These are phyloP conservation scores for Montipora foliosa DNA, from an alignment of 64 coral and sea anemone species.

Conservation along the genomic window DNA sequence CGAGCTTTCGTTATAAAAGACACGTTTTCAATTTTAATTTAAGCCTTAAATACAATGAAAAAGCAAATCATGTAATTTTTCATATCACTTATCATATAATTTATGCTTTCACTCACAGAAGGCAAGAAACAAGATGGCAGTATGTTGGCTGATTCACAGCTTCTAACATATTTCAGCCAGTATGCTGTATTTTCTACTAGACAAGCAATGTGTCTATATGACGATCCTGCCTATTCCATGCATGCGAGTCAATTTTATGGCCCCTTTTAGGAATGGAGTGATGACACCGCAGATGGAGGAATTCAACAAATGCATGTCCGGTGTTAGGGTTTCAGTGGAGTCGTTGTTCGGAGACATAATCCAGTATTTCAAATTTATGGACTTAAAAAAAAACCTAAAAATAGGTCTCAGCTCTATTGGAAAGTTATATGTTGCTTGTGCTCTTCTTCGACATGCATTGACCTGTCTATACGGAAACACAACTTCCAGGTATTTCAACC, in stretches of 20 bases:
- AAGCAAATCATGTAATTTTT: slow-evolving; percentile 24
- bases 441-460: background rate
- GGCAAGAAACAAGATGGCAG: background rate
- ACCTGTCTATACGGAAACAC: background rate
- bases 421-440: background rate
- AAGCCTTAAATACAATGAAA: background rate
- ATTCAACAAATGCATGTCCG: background rate
- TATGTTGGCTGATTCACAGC: background rate
- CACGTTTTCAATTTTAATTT: background rate
- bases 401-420: background rate
- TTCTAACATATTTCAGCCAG: background rate
- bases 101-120: background rate
- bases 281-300: background rate
- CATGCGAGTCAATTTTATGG: background rate
- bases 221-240: background rate
- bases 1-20: too few relatives aligned
- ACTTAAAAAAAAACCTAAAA: background rate
- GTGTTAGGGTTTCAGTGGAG: background rate
- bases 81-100: background rate
- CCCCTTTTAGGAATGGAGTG: background rate
- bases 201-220: background rate
- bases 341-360: background rate
- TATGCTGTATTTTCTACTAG: background rate
- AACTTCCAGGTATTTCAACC: background rate
- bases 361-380: background rate